A percentile compares a stretch with the other conserved stretches of the same genome.
Conservation (phyloP, 1,140 invertebrate species). For the Homarus americanus region DNA sequence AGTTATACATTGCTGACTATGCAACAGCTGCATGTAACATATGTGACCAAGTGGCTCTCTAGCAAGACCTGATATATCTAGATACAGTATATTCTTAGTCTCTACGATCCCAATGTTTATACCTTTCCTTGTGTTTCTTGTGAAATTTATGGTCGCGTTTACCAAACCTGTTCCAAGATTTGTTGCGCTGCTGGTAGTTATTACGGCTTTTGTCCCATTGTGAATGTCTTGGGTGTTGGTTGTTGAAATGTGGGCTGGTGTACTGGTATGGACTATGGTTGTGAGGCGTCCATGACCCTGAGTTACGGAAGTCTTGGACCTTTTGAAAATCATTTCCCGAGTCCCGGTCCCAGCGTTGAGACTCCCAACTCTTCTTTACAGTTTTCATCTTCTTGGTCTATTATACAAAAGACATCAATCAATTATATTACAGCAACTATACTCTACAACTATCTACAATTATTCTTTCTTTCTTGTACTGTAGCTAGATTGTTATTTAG, state of each 20-base stretch:
- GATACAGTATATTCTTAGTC: slow-evolving; percentile 12
- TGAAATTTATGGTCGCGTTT: slow-evolving; percentile 41
- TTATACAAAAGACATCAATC: not conserved
- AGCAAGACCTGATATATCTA: not conserved
- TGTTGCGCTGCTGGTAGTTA: slow-evolving; percentile 26
- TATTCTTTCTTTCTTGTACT: no score
- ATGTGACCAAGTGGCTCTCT: not conserved
- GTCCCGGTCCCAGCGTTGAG: not conserved
- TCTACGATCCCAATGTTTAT: slow-evolving; percentile 37
- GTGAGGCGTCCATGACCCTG: slow-evolving; percentile 11
- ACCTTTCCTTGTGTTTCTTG: slow-evolving; percentile 47
- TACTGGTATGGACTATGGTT: not conserved
- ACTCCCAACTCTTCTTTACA: not conserved
- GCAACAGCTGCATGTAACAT: not conserved
- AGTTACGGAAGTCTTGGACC: slow-evolving; percentile 31
- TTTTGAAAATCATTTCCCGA: slow-evolving; percentile 22
- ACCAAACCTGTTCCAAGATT: slow-evolving; percentile 33
- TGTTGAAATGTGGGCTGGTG: not conserved
- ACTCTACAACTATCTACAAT: no score
- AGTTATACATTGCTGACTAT: not conserved
- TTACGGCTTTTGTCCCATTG: slow-evolving; percentile 29
- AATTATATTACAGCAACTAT: not conserved
- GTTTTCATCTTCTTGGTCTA: slow-evolving; percentile 42
- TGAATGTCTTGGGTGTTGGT: not conserved
- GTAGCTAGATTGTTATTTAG: no score